Evolutionary conservation across 2,888 invertebrate genomes (phyloP).

Genomic region (Sminthurinus aureus): DNA sequence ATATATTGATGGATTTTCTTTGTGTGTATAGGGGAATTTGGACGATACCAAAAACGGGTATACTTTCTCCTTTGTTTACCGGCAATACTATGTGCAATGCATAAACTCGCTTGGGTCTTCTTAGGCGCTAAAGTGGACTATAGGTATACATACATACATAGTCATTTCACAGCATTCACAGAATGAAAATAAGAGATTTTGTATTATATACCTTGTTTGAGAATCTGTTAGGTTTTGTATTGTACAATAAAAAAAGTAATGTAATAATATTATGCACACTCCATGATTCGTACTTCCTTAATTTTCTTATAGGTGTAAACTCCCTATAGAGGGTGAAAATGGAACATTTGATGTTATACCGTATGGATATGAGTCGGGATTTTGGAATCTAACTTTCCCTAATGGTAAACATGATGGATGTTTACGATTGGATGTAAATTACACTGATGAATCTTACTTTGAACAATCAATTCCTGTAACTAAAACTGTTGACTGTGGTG

Average conservation of each 20-base stretch:
- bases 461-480: conserved; percentile 61
- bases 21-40: conserved; percentile 68
- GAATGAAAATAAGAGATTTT: not conserved
- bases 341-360: conserved; percentile 66
- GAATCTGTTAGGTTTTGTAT: not conserved
- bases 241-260: too few species aligned
- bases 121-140: conserved; percentile 72
- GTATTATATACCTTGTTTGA: not conserved
- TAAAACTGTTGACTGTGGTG: conserved; percentile 65
- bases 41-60: conserved; percentile 73
- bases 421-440: conserved; percentile 65
- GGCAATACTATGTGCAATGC: conserved; percentile 76
- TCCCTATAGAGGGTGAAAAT: conserved; percentile 69
- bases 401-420: conserved; percentile 65
- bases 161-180: too few species aligned
- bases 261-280: too few species aligned
- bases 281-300: not conserved
- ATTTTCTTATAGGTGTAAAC: conserved; percentile 67
- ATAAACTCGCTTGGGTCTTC: conserved; percentile 77
- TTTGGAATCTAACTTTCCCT: conserved; percentile 49
- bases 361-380: conserved; percentile 59
- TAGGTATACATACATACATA: conserved; percentile 68
- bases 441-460: conserved; percentile 61
- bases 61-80: conserved; percentile 75
- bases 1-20: not conserved